Evolutionary conservation across 2,113 vertebrate species (phyloP).

Genomic region (Cyphomyrus discorhynchus): DNA sequence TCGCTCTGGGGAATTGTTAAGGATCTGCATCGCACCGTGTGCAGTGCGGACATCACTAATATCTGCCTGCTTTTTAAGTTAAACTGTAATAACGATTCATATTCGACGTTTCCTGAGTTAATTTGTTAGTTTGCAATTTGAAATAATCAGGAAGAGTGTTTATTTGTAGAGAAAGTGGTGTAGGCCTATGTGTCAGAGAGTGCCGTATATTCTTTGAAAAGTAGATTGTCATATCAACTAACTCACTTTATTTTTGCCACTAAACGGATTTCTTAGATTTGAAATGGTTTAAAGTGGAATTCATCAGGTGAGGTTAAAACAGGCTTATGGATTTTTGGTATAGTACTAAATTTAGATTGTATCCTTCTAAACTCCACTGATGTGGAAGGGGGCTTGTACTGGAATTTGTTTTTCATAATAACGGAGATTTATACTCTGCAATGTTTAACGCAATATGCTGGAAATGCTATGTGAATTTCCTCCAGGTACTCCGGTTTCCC

Average conservation of each 20-base stretch:
- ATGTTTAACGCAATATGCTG: not conserved
- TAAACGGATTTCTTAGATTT: not conserved
- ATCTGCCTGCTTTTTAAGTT: not conserved
- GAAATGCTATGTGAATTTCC: not conserved
- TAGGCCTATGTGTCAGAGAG: not conserved
- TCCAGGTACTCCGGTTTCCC: too few relatives aligned
- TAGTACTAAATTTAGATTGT: not conserved
- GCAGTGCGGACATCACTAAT: not conserved
- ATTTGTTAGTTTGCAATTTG: not conserved
- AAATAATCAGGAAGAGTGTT: not conserved
- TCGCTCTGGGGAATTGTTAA: not conserved
- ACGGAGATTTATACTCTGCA: not conserved
- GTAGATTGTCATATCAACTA: not conserved
- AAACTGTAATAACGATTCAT: not conserved
- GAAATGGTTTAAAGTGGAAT: not conserved
- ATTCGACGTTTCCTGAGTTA: not conserved
- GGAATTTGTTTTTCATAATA: not conserved
- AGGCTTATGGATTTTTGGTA: not conserved
- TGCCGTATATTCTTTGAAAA: not conserved
- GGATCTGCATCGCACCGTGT: not conserved
- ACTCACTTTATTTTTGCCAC: not conserved
- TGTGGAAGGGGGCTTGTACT: not conserved
- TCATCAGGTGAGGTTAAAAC: not conserved
- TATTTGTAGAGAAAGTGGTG: not conserved
- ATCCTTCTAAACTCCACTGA: not conserved